phyloP scores from a whole-genome alignment of 53 echinoderm and acorn worm species.

The Zoroaster sp. region DNA sequence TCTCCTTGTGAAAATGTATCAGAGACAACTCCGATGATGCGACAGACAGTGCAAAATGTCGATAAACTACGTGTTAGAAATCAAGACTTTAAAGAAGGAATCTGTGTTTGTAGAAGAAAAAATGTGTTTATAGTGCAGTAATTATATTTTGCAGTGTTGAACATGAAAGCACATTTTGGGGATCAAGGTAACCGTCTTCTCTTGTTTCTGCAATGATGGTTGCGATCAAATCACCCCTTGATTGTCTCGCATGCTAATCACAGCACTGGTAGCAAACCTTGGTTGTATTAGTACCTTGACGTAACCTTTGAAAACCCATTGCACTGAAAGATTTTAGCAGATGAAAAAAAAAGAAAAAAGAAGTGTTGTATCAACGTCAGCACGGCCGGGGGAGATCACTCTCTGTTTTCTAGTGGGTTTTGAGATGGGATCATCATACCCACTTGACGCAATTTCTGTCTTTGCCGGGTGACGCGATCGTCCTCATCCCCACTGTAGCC shows the following conservation, averaged over 20 bases:
- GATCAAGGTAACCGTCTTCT: background rate
- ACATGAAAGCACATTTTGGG: background rate
- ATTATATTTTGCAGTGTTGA: background rate
- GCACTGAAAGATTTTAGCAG: background rate
- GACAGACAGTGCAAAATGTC: background rate
- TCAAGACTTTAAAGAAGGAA: background rate
- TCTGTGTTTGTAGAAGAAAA: background rate
- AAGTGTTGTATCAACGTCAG: background rate
- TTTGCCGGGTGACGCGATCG: no score
- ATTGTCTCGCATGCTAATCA: no score
- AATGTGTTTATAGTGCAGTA: background rate
- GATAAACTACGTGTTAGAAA: background rate
- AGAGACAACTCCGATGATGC: background rate
- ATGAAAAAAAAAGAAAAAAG: background rate
- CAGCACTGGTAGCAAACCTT: background rate
- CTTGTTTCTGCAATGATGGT: background rate
- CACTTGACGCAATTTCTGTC: no score
- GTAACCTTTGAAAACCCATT: background rate
- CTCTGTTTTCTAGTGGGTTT: no score
- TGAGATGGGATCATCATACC: no score
- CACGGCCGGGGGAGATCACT: background rate
- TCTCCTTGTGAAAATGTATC: no score
- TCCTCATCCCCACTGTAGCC: no score
- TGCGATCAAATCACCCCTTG: no score
- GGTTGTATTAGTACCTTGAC: background rate